These are phyloP conservation scores for Morone chrysops DNA, from an alignment of 2,113 vertebrate species.

Conservation along the genomic window DNA sequence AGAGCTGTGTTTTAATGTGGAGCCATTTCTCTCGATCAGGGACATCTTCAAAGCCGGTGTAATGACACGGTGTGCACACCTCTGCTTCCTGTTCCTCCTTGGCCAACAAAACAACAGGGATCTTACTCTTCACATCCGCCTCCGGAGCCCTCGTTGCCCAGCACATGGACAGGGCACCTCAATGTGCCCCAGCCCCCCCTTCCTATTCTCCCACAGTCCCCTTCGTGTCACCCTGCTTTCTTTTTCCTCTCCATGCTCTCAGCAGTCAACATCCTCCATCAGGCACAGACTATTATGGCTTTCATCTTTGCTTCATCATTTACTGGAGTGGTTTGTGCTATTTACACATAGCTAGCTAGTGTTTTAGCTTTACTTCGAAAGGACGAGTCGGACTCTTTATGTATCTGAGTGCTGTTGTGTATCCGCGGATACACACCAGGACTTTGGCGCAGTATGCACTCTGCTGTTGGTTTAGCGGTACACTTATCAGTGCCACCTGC, in stretches of 20 bases:
- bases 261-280: constrained; percentile 79
- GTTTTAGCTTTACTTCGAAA: constrained; percentile 68
- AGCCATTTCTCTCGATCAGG: constrained; percentile 39
- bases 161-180: constrained; percentile 60
- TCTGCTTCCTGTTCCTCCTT: constrained; percentile 54
- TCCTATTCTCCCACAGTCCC: constrained; percentile 20
- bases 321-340: constrained; percentile 75
- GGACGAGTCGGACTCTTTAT: constrained; percentile 61
- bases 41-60: constrained; percentile 89
- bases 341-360: constrained; percentile 71
- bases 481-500: constrained; percentile 84
- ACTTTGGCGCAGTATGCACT: constrained; percentile 54
- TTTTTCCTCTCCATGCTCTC: constrained; percentile 69
- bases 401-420: constrained; percentile 63
- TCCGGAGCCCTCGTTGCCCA: constrained; percentile 43
- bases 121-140: constrained; percentile 48
- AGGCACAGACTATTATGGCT: constrained; percentile 81
- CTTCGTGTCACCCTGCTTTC: constrained; percentile 45
- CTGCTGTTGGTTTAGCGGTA: constrained; percentile 68
- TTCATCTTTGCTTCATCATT: constrained; percentile 85
- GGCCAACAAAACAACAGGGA: constrained; percentile 67
- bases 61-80: constrained; percentile 87
- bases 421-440: constrained; percentile 36
- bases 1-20: constrained; percentile 49
- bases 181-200: constrained; percentile 28